Evolutionary conservation across 1,140 invertebrate species (phyloP), one percentile per base, ranked within the genome.

Genomic region (Caenorhabditis brenneri): DNA sequence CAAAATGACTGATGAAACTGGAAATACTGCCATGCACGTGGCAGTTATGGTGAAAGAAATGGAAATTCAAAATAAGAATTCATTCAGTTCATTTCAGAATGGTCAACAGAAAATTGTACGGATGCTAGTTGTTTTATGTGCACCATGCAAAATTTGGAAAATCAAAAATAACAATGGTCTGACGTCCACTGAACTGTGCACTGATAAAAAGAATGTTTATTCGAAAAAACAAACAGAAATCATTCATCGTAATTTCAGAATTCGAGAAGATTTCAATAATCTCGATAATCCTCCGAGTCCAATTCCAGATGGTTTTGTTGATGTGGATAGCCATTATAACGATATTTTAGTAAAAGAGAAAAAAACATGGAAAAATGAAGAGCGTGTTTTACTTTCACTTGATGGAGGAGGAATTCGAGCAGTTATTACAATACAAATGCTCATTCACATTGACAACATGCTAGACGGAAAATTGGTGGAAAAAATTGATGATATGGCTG

Each of bases 401-500:
- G 79, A 80, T 39, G 79, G 79, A 39, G 79, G 79, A 10, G 79
- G 79, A 10, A 80, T 80, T 80, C 79, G 79, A 51, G 79, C 79
- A 15, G 48, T 80, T 39, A 80, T 80, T 15, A 51, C 79, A 22
- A 53, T 51, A 2, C 79, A 80, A 58, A 80, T 80, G 48, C 48
- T 80, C 24, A 42, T 80, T 33, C 79, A 80, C 24, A 39, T 82
- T 46, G 81, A 82, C 15, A 2, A 36, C 29, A 33, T 48, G 60
- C 39, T 82, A 10, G 74, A 69, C 22, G 82, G 82, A 42, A 78
- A 55, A 12, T 33, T 83, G n/a, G 65, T 83, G 16, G 69, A 83
- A 31, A 55, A 80, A n/a, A 46, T 83, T 42, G 82, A 83, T 53
- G 69, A 69, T 22, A 31, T 83, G 24, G 82, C 58, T 36, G 82